phyloP scores from a whole-genome alignment of 2,113 vertebrate species.

The Passer domesticus region DNA sequence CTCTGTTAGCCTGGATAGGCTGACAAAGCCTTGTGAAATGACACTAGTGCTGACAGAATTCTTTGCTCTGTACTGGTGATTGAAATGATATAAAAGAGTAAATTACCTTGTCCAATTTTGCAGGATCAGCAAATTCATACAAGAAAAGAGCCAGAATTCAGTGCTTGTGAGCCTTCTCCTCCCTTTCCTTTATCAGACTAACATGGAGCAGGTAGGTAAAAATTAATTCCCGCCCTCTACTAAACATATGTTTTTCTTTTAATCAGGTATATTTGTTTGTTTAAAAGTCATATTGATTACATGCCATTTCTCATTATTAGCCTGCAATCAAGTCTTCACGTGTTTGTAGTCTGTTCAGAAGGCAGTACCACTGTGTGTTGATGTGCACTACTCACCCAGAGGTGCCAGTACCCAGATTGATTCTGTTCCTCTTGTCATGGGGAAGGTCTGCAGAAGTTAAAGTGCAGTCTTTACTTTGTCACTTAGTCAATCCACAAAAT shows the following conservation, averaged over 20 bases:
- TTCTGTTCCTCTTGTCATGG: neutral
- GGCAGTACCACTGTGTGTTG: fast-evolving
- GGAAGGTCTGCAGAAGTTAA: neutral
- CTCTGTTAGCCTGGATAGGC: neutral
- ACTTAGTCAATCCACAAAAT: neutral
- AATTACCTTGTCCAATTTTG: neutral
- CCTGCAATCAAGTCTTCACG: neutral
- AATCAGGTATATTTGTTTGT: neutral
- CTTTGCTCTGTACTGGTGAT: neutral
- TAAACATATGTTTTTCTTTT: neutral
- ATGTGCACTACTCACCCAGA: neutral
- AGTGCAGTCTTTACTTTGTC: neutral
- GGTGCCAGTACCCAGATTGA: neutral
- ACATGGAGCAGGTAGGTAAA: slow-evolving; percentile 79
- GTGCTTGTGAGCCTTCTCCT: slow-evolving; percentile 87
- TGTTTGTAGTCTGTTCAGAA: neutral
- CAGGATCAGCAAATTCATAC: slow-evolving; percentile 93
- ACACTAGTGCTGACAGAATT: neutral
- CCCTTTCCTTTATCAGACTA: slow-evolving; percentile 86
- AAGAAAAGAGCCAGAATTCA: slow-evolving; percentile 89
- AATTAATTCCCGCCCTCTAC: neutral
- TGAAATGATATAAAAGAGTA: neutral
- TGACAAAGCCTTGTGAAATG: neutral
- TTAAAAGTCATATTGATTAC: neutral
- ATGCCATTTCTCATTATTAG: neutral